Evolutionary conservation across 35 echinoderm and acorn worm genomes (phyloP).

Genomic region (Apostichopus japonicus): DNA sequence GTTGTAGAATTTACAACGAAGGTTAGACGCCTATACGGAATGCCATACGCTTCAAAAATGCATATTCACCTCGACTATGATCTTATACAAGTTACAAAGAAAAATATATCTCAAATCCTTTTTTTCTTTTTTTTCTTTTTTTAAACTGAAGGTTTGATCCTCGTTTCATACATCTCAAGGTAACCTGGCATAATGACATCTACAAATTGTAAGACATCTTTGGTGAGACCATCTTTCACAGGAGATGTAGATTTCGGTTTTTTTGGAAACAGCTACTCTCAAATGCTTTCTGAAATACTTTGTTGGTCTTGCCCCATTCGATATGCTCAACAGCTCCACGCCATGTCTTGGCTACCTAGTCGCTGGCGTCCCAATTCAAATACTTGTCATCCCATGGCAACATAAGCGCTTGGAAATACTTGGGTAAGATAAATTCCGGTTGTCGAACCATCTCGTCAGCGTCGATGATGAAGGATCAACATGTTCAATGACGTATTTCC

Average conservation of each 20-base stretch:
- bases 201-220: not conserved
- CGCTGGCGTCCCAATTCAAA: not conserved
- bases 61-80: no score
- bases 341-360: not conserved
- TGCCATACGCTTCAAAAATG: no score
- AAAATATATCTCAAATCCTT: no score
- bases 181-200: not conserved
- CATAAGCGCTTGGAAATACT: constrained; percentile 14
- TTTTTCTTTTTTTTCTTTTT: no score
- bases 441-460: not conserved
- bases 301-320: not conserved
- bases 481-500: not conserved
- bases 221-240: not conserved
- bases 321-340: not conserved
- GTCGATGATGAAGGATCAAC: constrained; percentile 5
- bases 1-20: no score
- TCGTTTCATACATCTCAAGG: constrained; percentile 1
- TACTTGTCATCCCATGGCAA: not conserved
- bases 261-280: not conserved
- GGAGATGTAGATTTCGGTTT: not conserved
- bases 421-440: constrained; percentile 38
- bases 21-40: no score
- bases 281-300: constrained; percentile 10
- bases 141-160: not conserved
- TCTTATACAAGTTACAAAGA: no score